A percentile compares a stretch with the other conserved stretches of the same genome.
Conservation (phyloP, 2,888 invertebrate species). For the Patella ulyssiponensis region DNA sequence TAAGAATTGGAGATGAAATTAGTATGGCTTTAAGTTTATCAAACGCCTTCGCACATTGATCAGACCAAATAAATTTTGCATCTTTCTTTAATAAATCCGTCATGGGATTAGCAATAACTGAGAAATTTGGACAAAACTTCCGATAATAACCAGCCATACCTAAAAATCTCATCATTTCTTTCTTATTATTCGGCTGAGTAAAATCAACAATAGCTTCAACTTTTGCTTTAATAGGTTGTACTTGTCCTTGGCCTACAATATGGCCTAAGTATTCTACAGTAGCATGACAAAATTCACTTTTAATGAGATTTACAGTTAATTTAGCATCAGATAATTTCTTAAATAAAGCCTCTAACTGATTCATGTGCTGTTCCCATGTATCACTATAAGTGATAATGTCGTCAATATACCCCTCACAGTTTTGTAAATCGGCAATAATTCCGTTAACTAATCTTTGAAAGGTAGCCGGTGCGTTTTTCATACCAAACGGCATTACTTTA, state of each 20-base stretch:
- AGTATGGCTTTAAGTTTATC: slow-evolving; percentile 50
- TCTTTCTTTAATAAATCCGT: slow-evolving; percentile 27
- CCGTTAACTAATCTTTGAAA: slow-evolving; percentile 41
- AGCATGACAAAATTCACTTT: slow-evolving; percentile 24
- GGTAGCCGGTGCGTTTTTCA: slow-evolving; percentile 40
- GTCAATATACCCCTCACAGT: slow-evolving; percentile 39
- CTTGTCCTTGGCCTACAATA: slow-evolving; percentile 41
- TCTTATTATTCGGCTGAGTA: slow-evolving; percentile 31
- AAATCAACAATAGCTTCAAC: slow-evolving; percentile 30
- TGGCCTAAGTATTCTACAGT: slow-evolving; percentile 41
- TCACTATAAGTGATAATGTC: slow-evolving; percentile 30
- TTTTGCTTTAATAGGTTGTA: slow-evolving; percentile 34
- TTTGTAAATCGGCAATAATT: slow-evolving; percentile 23
- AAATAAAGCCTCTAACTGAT: slow-evolving; percentile 21
- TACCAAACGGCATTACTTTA: slow-evolving; percentile 45
- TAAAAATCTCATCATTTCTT: slow-evolving; percentile 36
- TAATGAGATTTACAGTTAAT: slow-evolving; percentile 26
- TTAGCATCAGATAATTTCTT: slow-evolving; percentile 16
- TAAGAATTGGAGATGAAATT: slow-evolving; percentile 29
- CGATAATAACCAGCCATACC: slow-evolving; percentile 37
- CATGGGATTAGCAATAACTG: slow-evolving; percentile 26
- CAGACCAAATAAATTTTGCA: slow-evolving; percentile 50
- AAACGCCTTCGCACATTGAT: slow-evolving; percentile 54
- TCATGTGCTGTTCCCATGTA: slow-evolving; percentile 26
- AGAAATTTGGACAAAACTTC: slow-evolving; percentile 39